Conservation (phyloP, 2,113 vertebrate genomes). For the Lepidothrix coronata region DNA sequence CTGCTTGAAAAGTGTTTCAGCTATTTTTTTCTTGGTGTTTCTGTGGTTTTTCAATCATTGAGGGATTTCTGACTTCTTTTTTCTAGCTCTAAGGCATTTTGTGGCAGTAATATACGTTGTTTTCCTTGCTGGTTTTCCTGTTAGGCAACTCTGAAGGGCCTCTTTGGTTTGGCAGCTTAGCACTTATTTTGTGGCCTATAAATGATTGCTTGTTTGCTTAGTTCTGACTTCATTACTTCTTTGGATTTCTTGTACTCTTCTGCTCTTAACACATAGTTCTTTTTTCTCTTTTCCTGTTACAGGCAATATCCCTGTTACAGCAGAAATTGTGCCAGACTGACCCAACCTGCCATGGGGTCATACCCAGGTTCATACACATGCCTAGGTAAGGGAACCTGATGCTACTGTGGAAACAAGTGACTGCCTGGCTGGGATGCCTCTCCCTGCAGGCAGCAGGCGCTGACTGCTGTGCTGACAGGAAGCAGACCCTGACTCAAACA, state of each 20-base stretch:
- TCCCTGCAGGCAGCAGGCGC: background rate
- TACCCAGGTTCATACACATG: background rate
- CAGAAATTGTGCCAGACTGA: background rate
- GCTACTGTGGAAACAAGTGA: background rate
- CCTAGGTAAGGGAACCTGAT: accelerated
- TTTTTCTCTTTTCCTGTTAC: background rate
- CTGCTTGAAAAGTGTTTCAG: background rate
- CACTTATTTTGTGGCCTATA: slow-evolving; percentile 38
- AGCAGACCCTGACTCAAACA: background rate
- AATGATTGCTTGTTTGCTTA: slow-evolving; percentile 31
- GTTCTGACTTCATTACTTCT: slow-evolving; percentile 26
- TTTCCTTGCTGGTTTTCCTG: slow-evolving; percentile 63
- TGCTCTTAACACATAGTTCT: background rate
- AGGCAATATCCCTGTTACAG: accelerated
- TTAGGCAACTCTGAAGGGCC: slow-evolving; percentile 37
- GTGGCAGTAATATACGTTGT: slow-evolving; percentile 21
- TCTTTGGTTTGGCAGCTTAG: slow-evolving; percentile 53
- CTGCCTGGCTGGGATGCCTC: background rate
- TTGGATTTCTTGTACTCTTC: background rate
- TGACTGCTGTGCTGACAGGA: background rate
- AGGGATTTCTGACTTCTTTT: slow-evolving; percentile 20
- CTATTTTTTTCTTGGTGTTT: slow-evolving; percentile 54
- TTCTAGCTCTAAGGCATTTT: slow-evolving; percentile 41
- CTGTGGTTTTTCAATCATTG: slow-evolving; percentile 46
- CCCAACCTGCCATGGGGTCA: background rate